Conservation (phyloP, 2,888 invertebrate species). For the Andrena trimmerana region DNA sequence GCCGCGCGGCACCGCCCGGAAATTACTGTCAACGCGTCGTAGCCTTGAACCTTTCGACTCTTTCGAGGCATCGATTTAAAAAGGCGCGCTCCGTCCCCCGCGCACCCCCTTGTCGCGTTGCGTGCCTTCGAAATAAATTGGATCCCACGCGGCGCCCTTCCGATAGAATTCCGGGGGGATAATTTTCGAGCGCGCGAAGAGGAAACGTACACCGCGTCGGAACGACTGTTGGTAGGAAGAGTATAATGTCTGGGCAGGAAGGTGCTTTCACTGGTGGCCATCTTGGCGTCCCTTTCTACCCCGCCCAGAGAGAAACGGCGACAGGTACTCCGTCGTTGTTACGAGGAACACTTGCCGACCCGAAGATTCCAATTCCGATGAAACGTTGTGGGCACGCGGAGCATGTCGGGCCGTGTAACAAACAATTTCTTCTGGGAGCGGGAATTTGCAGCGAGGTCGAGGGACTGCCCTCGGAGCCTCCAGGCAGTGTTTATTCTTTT, state of each 20-base stretch:
- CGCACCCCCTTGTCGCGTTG: background rate
- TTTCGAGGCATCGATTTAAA: constrained; percentile 7
- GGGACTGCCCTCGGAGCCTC: background rate
- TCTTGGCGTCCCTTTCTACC: background rate
- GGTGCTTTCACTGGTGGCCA: background rate
- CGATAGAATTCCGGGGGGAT: background rate
- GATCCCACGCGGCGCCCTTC: background rate
- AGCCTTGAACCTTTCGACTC: constrained; percentile 37
- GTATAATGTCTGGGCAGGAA: background rate
- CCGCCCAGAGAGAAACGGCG: background rate
- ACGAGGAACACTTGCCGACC: constrained; percentile 9
- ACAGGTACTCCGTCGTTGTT: constrained; percentile 6
- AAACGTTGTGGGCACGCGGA: constrained; percentile 16
- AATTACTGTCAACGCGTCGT: constrained; percentile 42
- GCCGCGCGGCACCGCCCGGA: constrained; percentile 13
- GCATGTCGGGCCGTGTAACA: background rate
- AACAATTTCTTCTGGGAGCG: background rate
- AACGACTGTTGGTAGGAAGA: background rate
- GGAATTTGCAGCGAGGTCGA: background rate
- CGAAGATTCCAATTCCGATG: constrained; percentile 20
- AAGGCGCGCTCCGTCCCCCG: background rate
- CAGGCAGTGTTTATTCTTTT: background rate
- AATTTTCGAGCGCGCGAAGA: background rate
- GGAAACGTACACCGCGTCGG: background rate
- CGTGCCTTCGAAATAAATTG: background rate